A percentile compares a stretch with the other conserved stretches of the same genome.
These are phyloP conservation scores for Bovichtus diacanthus DNA, from an alignment of 2,797 vertebrate species.

Conservation along the genomic window DNA sequence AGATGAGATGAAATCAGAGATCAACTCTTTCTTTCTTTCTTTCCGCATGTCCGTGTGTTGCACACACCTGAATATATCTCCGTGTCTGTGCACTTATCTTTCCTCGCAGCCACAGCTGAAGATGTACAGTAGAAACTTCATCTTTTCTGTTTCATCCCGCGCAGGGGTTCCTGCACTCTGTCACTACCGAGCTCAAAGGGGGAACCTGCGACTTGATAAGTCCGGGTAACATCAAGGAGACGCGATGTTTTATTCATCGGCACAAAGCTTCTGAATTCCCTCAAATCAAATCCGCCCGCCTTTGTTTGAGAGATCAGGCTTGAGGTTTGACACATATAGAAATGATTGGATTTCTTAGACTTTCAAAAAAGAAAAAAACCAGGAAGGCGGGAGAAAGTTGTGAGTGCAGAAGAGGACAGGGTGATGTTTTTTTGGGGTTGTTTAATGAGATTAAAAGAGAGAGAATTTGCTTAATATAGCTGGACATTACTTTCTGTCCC, in stretches of 20 bases:
- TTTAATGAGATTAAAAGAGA: conserved; percentile 16
- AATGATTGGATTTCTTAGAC: conserved; percentile 83
- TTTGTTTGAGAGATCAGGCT: conserved; percentile 86
- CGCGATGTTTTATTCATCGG: conserved; percentile 87
- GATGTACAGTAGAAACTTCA: conserved; percentile 73
- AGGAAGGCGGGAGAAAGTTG: conserved; percentile 38
- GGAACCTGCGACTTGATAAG: conserved; percentile 85
- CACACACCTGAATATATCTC: conserved; percentile 52
- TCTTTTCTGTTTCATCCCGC: conserved; percentile 72
- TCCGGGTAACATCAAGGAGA: conserved; percentile 84
- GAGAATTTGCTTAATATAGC: neutral
- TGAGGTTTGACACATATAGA: conserved; percentile 82
- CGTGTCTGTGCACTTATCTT: conserved; percentile 52
- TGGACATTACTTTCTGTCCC: neutral
- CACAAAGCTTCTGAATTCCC: conserved; percentile 83
- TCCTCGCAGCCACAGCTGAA: conserved; percentile 54
- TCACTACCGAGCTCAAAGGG: conserved; percentile 76
- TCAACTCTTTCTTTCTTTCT: conserved; percentile 29
- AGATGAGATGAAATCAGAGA: conserved; percentile 55
- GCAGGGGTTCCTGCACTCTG: conserved; percentile 66
- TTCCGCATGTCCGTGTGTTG: conserved; percentile 36
- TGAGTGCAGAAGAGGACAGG: conserved; percentile 11
- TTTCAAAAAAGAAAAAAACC: conserved; percentile 45
- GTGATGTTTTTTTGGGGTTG: neutral
- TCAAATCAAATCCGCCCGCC: conserved; percentile 82